Percentiles rank a stretch among this genome's conserved stretches.
Evolutionary conservation across 1,140 invertebrate species (phyloP).

Genomic region (Drosophila burlai): DNA sequence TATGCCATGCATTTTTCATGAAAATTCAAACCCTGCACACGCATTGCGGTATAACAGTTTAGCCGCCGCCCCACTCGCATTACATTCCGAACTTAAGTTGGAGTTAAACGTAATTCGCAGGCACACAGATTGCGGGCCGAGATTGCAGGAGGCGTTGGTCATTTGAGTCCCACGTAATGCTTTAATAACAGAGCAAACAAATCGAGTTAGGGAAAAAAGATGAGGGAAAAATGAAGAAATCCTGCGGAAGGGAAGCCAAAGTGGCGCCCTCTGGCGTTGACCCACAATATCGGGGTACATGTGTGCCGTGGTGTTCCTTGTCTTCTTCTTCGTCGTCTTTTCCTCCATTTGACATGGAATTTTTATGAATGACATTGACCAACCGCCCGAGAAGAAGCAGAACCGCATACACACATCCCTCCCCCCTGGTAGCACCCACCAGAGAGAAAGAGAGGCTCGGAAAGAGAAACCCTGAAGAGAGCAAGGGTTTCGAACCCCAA

Average conservation of each 20-base stretch:
- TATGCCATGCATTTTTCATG: slow-evolving; percentile 46
- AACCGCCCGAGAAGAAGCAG: slow-evolving; percentile 34
- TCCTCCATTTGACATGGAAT: slow-evolving; percentile 58
- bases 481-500: slow-evolving; percentile 12
- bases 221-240: not conserved
- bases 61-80: slow-evolving; percentile 6
- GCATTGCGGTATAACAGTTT: slow-evolving; percentile 51
- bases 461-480: slow-evolving; percentile 9
- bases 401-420: slow-evolving; percentile 27
- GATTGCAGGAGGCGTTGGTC: slow-evolving; percentile 48
- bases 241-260: slow-evolving; percentile 1
- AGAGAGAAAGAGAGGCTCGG: not conserved
- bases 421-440: not conserved
- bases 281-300: slow-evolving; percentile 52
- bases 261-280: slow-evolving; percentile 71
- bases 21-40: slow-evolving; percentile 15
- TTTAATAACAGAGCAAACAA: slow-evolving; percentile 47
- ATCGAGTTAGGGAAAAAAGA: slow-evolving; percentile 27
- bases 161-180: slow-evolving; percentile 50
- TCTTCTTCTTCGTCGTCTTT: slow-evolving; percentile 8
- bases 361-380: slow-evolving; percentile 83
- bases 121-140: slow-evolving; percentile 23
- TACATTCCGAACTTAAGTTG: slow-evolving; percentile 35
- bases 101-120: slow-evolving; percentile 35
- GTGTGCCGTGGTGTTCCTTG: slow-evolving; percentile 17